Percentiles rank a stretch among this genome's conserved stretches.
Evolutionary conservation across 2,797 vertebrate species (phyloP).

Genomic region (Alcedo atthis): DNA sequence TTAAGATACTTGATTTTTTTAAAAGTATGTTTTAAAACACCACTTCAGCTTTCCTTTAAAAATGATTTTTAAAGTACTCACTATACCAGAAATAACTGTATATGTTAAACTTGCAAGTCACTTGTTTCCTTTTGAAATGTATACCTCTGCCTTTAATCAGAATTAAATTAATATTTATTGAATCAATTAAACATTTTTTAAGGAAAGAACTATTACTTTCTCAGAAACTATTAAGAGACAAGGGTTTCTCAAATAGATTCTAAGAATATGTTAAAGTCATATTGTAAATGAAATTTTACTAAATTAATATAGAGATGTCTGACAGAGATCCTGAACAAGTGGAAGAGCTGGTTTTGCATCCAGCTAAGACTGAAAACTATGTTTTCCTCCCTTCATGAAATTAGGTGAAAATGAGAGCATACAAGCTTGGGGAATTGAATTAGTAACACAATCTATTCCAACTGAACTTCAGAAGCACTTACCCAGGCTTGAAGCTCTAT

Average conservation of each 20-base stretch:
- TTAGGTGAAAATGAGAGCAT: not conserved
- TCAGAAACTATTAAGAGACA: not conserved
- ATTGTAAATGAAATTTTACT: not conserved
- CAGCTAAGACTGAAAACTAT: not conserved
- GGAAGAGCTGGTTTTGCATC: not conserved
- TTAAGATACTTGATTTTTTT: not conserved
- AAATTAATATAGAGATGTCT: not conserved
- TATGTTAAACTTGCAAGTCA: not conserved
- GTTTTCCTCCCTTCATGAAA: not conserved
- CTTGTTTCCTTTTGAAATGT: not conserved
- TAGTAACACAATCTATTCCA: not conserved
- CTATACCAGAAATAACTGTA: not conserved
- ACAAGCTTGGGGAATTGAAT: not conserved
- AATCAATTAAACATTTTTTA: constrained; percentile 1
- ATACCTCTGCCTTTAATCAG: not conserved
- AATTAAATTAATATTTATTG: not conserved
- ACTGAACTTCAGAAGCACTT: not conserved
- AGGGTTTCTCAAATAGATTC: not conserved
- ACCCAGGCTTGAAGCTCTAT: not conserved
- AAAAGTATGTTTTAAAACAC: not conserved
- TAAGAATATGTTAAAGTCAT: not conserved
- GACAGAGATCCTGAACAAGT: not conserved
- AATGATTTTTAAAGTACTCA: not conserved
- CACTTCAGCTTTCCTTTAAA: not conserved
- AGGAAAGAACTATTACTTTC: not conserved